These are phyloP conservation scores for Imbricaverruca yamaguchii DNA, from an alignment of 2,888 invertebrate genomes.

Conservation along the genomic window DNA sequence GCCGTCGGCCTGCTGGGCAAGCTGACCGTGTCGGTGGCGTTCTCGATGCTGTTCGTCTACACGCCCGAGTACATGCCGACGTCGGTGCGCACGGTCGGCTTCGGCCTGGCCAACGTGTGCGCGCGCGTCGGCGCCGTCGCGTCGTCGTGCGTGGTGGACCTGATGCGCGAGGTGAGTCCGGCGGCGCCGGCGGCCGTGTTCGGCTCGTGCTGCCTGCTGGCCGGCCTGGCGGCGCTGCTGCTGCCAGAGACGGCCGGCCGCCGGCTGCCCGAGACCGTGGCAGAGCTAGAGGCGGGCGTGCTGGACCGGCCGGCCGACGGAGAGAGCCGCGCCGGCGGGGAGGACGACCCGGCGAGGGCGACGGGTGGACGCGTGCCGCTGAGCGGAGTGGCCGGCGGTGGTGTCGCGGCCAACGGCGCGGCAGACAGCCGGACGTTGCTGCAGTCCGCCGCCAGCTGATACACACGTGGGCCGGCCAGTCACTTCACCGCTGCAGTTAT, in stretches of 20 bases:
- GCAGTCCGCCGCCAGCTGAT: too few species aligned
- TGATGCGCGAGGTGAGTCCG: slow-evolving; percentile 24
- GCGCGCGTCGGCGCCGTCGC: slow-evolving; percentile 46
- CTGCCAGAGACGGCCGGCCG: background rate
- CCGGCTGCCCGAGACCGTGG: background rate
- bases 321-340: too few species aligned
- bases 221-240: background rate
- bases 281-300: background rate
- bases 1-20: slow-evolving; percentile 39
- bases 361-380: too few species aligned
- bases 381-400: too few species aligned
- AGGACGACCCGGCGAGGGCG: too few species aligned
- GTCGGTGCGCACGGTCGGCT: slow-evolving; percentile 44
- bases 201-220: background rate
- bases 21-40: slow-evolving; percentile 44
- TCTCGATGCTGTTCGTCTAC: slow-evolving; percentile 45
- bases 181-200: background rate
- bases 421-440: too few species aligned
- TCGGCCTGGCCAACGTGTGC: background rate
- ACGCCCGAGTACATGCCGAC: slow-evolving; percentile 35
- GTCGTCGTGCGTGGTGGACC: slow-evolving; percentile 41
- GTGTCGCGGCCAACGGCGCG: too few species aligned
- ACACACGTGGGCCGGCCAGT: too few species aligned
- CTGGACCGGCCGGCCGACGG: background rate
- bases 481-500: too few species aligned